Evolutionary conservation across 2,888 invertebrate species (phyloP).

Genomic region (Luperina nickerlii): DNA sequence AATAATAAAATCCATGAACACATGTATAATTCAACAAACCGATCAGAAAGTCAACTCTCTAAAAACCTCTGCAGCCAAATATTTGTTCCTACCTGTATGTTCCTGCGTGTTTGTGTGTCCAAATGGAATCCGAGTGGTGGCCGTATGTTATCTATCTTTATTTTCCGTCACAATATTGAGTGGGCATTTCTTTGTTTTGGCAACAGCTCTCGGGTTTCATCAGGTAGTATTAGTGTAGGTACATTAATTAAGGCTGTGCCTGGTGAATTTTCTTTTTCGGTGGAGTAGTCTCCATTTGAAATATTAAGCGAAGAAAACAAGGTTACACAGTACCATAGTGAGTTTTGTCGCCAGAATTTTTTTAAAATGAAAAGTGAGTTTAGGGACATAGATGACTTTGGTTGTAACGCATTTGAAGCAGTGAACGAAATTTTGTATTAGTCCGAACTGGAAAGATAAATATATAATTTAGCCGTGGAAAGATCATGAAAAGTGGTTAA

Average conservation of each 20-base stretch:
- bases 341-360: neutral
- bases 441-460: neutral
- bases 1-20: neutral
- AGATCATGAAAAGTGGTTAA: neutral
- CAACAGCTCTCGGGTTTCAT: slow-evolving; percentile 11
- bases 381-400: neutral
- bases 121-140: slow-evolving; percentile 44
- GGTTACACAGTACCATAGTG: neutral
- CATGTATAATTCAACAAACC: neutral
- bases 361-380: neutral
- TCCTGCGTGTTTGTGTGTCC: slow-evolving; percentile 20
- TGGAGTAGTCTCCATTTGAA: slow-evolving; percentile 11
- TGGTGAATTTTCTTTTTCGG: neutral
- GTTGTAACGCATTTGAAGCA: neutral
- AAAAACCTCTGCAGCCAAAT: slow-evolving; percentile 12
- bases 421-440: neutral
- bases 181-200: slow-evolving; percentile 49
- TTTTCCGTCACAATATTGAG: slow-evolving; percentile 34
- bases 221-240: slow-evolving; percentile 23
- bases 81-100: slow-evolving; percentile 18
- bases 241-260: slow-evolving; percentile 22
- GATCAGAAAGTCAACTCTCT: neutral
- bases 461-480: neutral
- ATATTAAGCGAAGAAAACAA: neutral
- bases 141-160: slow-evolving; percentile 47